Conservation (phyloP, 2,888 invertebrate genomes). For the Acronicta leporina region DNA sequence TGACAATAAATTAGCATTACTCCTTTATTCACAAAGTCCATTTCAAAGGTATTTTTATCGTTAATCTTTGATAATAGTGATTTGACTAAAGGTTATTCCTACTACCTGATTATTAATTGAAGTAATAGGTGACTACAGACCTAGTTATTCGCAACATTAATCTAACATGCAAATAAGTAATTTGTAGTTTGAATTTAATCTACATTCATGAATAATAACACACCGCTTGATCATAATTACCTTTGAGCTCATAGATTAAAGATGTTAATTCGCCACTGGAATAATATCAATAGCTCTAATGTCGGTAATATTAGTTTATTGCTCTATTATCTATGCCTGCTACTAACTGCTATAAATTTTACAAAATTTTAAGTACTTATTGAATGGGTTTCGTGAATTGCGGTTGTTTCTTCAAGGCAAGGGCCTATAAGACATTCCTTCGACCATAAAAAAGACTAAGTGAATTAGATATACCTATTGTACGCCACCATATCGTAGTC, state of each 20-base stretch:
- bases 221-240: constrained; percentile 53
- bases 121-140: constrained; percentile 47
- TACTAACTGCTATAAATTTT: constrained; percentile 24
- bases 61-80: too few species aligned
- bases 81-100: constrained; percentile 10
- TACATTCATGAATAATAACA: constrained; percentile 61
- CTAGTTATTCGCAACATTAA: constrained; percentile 53
- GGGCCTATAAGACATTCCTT: constrained; percentile 22
- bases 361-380: constrained; percentile 13
- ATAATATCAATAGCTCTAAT: constrained; percentile 47
- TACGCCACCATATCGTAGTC: constrained; percentile 24
- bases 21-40: too few species aligned
- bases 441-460: constrained; percentile 17
- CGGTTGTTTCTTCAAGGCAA: constrained; percentile 25
- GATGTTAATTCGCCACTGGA: constrained; percentile 51
- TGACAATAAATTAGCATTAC: too few species aligned
- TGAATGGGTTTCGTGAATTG: constrained; percentile 19
- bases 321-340: constrained; percentile 44
- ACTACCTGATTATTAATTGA: constrained; percentile 40
- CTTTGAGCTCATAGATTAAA: constrained; percentile 54
- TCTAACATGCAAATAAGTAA: constrained; percentile 60
- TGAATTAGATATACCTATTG: constrained; percentile 32
- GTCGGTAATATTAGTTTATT: constrained; percentile 43
- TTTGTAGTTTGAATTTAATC: constrained; percentile 61
- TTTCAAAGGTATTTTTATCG: too few species aligned